Conservation (phyloP, 2,113 vertebrate species). For the Seriola rivoliana region DNA sequence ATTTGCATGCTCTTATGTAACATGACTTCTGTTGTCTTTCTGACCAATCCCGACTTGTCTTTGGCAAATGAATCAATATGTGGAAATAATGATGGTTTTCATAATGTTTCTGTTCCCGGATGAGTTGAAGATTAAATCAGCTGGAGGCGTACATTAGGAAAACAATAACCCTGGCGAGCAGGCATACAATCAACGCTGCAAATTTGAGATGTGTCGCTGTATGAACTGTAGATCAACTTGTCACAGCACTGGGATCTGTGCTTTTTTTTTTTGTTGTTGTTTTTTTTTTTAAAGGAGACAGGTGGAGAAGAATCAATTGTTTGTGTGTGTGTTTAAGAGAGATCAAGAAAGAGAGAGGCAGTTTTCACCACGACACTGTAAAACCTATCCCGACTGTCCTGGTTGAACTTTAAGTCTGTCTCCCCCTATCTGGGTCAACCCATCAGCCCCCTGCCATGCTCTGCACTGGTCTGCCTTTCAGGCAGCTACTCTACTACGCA, state of each 20-base stretch:
- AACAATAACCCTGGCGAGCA: neutral
- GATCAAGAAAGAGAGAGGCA: conserved; percentile 1
- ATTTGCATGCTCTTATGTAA: conserved; percentile 41
- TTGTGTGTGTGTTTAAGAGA: neutral
- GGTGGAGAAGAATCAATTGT: neutral
- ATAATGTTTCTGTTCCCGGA: neutral
- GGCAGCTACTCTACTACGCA: conserved; percentile 24
- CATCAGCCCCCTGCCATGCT: conserved; percentile 43
- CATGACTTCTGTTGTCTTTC: conserved; percentile 28
- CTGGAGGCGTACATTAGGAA: neutral
- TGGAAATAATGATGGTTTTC: neutral
- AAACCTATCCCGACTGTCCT: conserved; percentile 26
- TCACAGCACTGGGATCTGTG: neutral
- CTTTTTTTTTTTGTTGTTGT: no score
- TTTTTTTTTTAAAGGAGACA: neutral
- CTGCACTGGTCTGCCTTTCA: conserved; percentile 54
- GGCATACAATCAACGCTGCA: neutral
- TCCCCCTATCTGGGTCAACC: conserved; percentile 65
- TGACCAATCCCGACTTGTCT: conserved; percentile 8
- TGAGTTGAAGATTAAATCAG: neutral
- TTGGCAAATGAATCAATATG: conserved; percentile 19
- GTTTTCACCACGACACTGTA: conserved; percentile 7
- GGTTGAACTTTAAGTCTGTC: conserved; percentile 58
- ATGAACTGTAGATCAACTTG: neutral
- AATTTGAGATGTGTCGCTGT: neutral